Evolutionary conservation across 2,888 invertebrate genomes (phyloP).

Genomic region (Sabatieria punctata): DNA sequence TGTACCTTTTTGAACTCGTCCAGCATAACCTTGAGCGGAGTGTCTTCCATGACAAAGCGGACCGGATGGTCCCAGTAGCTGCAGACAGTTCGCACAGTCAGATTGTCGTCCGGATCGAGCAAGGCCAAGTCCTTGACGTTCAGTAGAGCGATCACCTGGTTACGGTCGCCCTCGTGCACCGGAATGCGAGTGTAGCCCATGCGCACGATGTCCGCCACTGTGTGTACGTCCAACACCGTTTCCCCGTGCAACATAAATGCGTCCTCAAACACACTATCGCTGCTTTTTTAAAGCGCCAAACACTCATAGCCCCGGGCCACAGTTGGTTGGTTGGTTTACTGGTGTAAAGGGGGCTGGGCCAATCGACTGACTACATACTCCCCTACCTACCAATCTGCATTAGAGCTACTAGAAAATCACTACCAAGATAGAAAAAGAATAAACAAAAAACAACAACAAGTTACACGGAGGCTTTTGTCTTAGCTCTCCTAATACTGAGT

Average conservation of each 20-base stretch:
- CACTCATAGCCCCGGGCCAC: too few relatives aligned
- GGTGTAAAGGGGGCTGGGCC: too few relatives aligned
- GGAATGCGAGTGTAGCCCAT: constrained; percentile 74
- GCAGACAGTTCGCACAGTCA: constrained; percentile 34
- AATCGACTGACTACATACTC: too few relatives aligned
- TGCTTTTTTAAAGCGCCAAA: too few relatives aligned
- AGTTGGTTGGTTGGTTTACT: too few relatives aligned
- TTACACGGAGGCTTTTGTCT: too few relatives aligned
- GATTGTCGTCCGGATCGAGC: constrained; percentile 94
- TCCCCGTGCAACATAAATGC: constrained; percentile 83
- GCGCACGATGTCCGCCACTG: constrained; percentile 82
- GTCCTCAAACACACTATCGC: too few relatives aligned
- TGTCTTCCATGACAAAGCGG: constrained; percentile 88
- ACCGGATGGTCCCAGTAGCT: constrained; percentile 68
- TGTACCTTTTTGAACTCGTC: constrained; percentile 74
- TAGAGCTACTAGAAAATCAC: too few relatives aligned
- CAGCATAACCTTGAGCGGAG: constrained; percentile 80
- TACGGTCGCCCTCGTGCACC: constrained; percentile 39
- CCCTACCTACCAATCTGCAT: too few relatives aligned
- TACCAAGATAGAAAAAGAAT: too few relatives aligned
- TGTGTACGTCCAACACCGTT: constrained; percentile 68
- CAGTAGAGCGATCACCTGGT: constrained; percentile 74
- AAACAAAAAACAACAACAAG: too few relatives aligned
- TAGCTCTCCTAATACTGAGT: too few relatives aligned
- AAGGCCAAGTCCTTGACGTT: constrained; percentile 96